Conservation (phyloP, 2,113 vertebrate genomes). For the Muntiacus muntjak region DNA sequence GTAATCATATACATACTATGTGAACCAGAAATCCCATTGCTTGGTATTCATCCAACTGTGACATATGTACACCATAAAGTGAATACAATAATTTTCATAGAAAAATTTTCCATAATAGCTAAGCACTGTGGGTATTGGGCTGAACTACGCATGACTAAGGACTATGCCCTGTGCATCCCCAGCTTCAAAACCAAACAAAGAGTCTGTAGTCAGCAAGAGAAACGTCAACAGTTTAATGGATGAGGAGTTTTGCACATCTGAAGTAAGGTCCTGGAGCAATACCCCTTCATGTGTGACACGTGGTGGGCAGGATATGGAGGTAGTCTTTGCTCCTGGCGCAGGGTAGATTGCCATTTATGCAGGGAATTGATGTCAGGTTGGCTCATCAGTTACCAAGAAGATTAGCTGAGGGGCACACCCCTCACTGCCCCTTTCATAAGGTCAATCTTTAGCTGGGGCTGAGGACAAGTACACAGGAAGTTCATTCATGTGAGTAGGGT, state of each 20-base stretch:
- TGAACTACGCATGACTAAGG: not conserved
- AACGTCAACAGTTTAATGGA: not conserved
- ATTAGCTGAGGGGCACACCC: not conserved
- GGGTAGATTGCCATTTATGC: not conserved
- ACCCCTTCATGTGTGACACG: not conserved
- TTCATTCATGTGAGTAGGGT: not conserved
- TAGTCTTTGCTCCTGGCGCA: not conserved
- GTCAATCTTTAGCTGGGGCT: not conserved
- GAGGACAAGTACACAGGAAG: not conserved
- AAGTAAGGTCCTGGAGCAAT: not conserved
- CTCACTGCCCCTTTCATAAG: not conserved
- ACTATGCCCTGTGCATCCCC: not conserved
- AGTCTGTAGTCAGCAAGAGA: not conserved
- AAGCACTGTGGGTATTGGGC: not conserved
- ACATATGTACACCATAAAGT: not conserved
- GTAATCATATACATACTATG: not conserved
- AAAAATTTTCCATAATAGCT: not conserved
- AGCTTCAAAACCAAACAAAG: not conserved
- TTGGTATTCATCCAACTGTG: not conserved
- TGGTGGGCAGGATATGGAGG: not conserved
- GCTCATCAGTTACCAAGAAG: not conserved
- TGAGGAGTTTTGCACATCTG: not conserved
- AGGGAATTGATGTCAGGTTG: not conserved
- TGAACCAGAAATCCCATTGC: not conserved
- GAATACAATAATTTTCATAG: not conserved